Evolutionary conservation across 2,113 vertebrate species (phyloP), one percentile per base, ranked within the genome.

Genomic region (Cariama cristata): DNA sequence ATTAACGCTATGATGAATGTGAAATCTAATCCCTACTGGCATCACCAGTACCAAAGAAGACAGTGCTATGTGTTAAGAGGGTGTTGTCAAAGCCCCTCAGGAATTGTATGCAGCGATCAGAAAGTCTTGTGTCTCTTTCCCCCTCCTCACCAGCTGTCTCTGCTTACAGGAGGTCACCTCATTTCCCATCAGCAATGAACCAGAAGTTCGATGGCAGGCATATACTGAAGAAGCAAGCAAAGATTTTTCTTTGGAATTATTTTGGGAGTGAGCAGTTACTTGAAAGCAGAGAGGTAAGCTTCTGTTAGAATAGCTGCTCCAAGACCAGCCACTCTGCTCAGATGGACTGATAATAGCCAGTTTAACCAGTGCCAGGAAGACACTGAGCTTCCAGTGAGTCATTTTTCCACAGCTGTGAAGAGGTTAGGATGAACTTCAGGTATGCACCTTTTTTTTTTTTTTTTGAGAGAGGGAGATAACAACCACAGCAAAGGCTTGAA

Each of bases 351-450:
- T 69, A 86, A 94, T 21, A 90, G 62, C 26, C 27, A 42, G 59
- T 88, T 88, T 59, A 90, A 67, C 40, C 12, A 10, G 44, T 86
- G 72, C 86, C 95, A 95, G 68, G 55, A 92, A 90, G 88, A 86
- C 27, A 83, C n/a, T 52, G 58, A 91, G 79, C 66, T 88, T 88
- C 18, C 32, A 79, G 16, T 67, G 45, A 95, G 42, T 88, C 32
- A 63, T 86, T 95, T 97, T 97, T 88, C 85, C 75, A 94, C 45
- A 93, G 55, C 55, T 16, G 0, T 71, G 86, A 74, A 69, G 83
- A 88, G 38, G 44, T 93, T 79, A 89, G 73, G 47, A 86, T 92
- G 82, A 86, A 83, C 81, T 94, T 86, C 74, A 97, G 88, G 63
- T 90, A 90, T 73, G 49, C 1, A 1, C 7, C 19, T 85, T 52